These are phyloP conservation scores for Sturmia bella DNA, from an alignment of 2,888 invertebrate genomes.

Conservation along the genomic window DNA sequence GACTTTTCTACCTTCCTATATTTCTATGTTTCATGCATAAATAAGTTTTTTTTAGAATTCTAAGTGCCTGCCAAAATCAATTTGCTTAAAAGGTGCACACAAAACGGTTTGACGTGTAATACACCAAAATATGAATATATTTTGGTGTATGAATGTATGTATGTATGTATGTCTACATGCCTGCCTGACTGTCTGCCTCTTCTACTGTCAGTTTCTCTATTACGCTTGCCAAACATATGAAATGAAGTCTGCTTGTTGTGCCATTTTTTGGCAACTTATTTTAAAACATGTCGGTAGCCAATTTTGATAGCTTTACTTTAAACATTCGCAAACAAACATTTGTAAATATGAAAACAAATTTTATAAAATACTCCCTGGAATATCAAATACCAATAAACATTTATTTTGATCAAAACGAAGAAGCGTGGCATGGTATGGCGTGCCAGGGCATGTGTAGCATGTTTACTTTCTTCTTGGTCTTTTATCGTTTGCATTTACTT, in stretches of 20 bases:
- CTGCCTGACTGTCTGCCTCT: not conserved
- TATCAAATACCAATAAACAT: conserved; percentile 67
- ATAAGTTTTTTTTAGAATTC: conserved; percentile 53
- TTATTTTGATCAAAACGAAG: conserved; percentile 45
- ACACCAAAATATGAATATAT: conserved; percentile 6
- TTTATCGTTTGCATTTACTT: not conserved
- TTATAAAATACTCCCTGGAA: conserved; percentile 63
- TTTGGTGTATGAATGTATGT: not conserved
- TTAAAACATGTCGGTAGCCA: conserved; percentile 40
- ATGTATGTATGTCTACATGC: not conserved
- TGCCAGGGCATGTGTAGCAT: conserved; percentile 21
- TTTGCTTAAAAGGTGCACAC: conserved; percentile 69
- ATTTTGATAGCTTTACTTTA: conserved; percentile 51
- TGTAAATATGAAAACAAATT: conserved; percentile 46
- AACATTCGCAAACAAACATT: conserved; percentile 11
- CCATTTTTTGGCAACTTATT: conserved; percentile 46
- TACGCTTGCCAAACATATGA: conserved; percentile 28
- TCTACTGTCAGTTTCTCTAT: not conserved
- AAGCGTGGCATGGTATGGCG: too few species aligned
- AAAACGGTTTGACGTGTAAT: conserved; percentile 60
- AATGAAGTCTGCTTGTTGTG: conserved; percentile 16
- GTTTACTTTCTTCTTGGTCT: conserved; percentile 4
- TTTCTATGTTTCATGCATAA: conserved; percentile 66
- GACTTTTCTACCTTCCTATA: conserved; percentile 8
- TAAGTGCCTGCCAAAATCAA: conserved; percentile 70